Conservation (phyloP, 2,888 invertebrate genomes). For the Drosophila demipolita region DNA sequence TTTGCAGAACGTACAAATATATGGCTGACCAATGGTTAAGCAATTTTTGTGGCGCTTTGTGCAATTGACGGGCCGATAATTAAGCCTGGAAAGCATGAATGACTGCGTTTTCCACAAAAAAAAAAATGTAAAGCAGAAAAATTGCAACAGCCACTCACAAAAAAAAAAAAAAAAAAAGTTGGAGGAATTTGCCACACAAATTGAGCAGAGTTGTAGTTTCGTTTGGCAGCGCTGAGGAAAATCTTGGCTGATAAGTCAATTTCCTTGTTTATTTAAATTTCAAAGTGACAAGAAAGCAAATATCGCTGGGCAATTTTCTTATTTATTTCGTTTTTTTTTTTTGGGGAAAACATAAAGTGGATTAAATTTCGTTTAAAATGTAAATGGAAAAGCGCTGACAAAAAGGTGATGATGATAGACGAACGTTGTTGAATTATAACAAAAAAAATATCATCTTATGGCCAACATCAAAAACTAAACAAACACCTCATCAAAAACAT, state of each 20-base stretch:
- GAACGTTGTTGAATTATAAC: constrained; percentile 55
- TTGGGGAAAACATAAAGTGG: constrained; percentile 63
- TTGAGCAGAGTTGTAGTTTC: background rate
- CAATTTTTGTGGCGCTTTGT: constrained; percentile 81
- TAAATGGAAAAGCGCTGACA: constrained; percentile 71
- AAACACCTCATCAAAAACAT: constrained; percentile 82
- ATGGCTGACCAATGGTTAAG: constrained; percentile 74
- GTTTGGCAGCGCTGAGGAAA: constrained; percentile 17
- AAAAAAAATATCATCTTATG: constrained; percentile 46
- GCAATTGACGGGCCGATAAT: constrained; percentile 84
- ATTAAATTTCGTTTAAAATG: constrained; percentile 83
- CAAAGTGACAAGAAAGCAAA: constrained; percentile 57
- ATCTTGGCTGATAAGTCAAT: constrained; percentile 72
- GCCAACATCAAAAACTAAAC: constrained; percentile 78
- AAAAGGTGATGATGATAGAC: constrained; percentile 38
- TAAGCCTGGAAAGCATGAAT: constrained; percentile 70
- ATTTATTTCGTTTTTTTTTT: constrained; percentile 8
- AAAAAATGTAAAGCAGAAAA: background rate
- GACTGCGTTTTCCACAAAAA: constrained; percentile 23
- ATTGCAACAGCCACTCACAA: background rate
- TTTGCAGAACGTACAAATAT: constrained; percentile 66
- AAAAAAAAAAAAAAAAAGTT: background rate
- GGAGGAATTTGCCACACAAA: constrained; percentile 9
- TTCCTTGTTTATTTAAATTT: constrained; percentile 80
- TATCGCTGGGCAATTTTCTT: background rate